phyloP scores from a whole-genome alignment of 2,113 vertebrate species.

The Apaloderma vittatum region DNA sequence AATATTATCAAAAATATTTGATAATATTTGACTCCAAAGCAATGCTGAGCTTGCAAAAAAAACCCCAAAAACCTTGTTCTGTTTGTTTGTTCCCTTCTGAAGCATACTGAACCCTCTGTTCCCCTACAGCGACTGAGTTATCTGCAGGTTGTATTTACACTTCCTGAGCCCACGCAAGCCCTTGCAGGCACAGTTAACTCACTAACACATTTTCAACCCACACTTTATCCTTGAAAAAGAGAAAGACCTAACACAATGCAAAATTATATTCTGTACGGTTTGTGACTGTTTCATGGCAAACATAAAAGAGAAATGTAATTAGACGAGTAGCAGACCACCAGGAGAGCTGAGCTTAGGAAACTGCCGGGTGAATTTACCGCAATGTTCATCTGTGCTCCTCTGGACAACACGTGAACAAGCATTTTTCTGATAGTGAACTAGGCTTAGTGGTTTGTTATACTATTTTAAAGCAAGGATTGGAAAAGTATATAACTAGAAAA shows the following conservation, averaged over 20 bases:
- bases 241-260: neutral
- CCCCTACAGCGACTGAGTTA: neutral
- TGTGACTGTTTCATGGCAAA: neutral
- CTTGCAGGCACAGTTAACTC: neutral
- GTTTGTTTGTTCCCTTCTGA: neutral
- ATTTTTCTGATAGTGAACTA: neutral
- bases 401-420: neutral
- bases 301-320: neutral
- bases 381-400: neutral
- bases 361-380: neutral
- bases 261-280: neutral
- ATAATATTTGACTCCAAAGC: neutral
- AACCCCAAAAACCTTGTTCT: no score
- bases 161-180: neutral
- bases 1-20: neutral
- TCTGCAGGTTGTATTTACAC: neutral
- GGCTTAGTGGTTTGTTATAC: neutral
- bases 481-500: neutral
- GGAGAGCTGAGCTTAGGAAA: fast-evolving
- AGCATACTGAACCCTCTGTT: neutral
- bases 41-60: neutral
- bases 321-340: neutral
- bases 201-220: neutral
- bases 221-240: neutral
- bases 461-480: neutral